Percentiles rank a stretch among this genome's conserved stretches.
These are phyloP conservation scores for Trididemnum miniatum DNA, from an alignment of 23 tunicate genomes.

Conservation along the genomic window DNA sequence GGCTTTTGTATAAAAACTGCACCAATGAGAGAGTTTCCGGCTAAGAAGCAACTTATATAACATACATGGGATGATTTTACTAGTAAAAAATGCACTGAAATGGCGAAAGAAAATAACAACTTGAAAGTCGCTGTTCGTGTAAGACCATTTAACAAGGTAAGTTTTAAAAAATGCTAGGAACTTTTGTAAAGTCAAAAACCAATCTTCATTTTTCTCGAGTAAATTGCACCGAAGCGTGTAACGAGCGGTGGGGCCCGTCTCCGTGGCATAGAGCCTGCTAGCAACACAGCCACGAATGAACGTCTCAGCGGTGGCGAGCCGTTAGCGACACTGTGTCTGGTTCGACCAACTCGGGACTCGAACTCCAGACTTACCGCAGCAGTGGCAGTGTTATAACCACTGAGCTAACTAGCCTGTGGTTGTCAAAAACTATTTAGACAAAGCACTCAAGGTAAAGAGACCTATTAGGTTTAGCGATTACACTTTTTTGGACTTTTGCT, in stretches of 20 bases:
- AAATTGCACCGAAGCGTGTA: neutral
- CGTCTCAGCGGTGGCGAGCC: neutral
- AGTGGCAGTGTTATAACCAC: too few relatives aligned
- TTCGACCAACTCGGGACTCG: neutral
- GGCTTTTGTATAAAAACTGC: too few relatives aligned
- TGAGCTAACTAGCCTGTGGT: too few relatives aligned
- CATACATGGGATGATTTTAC: neutral
- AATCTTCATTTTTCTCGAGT: neutral
- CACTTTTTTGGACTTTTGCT: too few relatives aligned
- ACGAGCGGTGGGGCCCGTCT: neutral
- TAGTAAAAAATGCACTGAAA: neutral
- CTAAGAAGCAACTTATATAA: too few relatives aligned
- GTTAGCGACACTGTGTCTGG: neutral
- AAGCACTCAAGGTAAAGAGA: too few relatives aligned
- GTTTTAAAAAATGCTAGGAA: too few relatives aligned
- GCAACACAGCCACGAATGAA: neutral
- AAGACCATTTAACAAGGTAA: slow-evolving; percentile 63
- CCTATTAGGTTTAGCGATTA: too few relatives aligned
- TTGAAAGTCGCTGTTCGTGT: slow-evolving; percentile 65
- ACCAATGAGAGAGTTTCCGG: too few relatives aligned
- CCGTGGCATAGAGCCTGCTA: neutral
- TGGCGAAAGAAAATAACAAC: slow-evolving; percentile 31
- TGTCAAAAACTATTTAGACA: too few relatives aligned
- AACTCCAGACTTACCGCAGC: neutral
- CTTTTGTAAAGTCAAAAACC: too few relatives aligned